Base-by-base conservation (phyloP, 1,140 invertebrate species). In the Drosophila nasuta region DNA sequence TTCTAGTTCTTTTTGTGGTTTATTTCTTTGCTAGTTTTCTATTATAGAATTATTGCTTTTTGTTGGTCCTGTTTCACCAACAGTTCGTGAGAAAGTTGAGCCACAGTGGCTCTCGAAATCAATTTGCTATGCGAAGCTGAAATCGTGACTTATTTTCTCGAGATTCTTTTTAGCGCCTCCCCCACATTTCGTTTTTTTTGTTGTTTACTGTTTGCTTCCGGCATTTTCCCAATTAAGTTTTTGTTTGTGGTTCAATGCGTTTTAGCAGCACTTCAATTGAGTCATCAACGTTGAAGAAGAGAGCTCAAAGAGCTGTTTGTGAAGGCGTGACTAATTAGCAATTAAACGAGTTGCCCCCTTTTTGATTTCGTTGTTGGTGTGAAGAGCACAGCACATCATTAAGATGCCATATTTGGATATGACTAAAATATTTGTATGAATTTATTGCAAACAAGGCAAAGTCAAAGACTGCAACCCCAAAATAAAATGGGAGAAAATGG, bases 251-350 rank as follows among this genome's bases (percentile, higher is more conserved):
- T 74, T 77, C 70, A 68, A 58, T 76, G 72, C 59, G 33, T 66
- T 73, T 73, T 41, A 67, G 60, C 35, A 33, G 63, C 59, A 68
- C 30, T 45, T 17, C 49, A 81, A 85, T 86, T 81, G 62, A 86
- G 78, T 71, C 74, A 75, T 81, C 58, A 45, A 33, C 33, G 10
- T 7, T 10, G 13, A 13, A 10, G 10, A 17, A 20, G 58, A 20
- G 58, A 3, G n/a, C 17, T 11, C 7, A 10, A 25, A 13, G 45
- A 15, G 46, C 17, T 38, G 41, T 62, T 25, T 25, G 81, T 38
- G 69, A 58, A 64, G 81, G 81, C 81, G 81, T 86, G 78, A 85
- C 82, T 86, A 81, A 85, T 85, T 81, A 81, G 65, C 70, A 85
- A 85, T 85, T 85, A 81, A 86, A 86, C 43, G 30, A 43, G 62